phyloP scores from a whole-genome alignment of 2,113 vertebrate species.

The Clarias batrachus region DNA sequence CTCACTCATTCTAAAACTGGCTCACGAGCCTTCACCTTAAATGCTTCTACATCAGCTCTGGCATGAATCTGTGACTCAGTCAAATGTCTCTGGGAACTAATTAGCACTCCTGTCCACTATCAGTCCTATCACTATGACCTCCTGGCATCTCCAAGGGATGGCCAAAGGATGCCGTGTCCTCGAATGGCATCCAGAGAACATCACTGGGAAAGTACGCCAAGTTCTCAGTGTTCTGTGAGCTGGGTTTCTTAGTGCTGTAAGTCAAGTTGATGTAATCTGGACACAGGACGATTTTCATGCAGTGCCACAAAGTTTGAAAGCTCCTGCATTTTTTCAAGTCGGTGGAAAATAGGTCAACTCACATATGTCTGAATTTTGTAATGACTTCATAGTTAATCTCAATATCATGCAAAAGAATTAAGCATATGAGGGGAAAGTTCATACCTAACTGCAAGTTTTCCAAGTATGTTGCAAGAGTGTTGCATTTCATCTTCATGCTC shows the following conservation, averaged over 20 bases:
- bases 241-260: background rate
- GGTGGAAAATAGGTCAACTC: background rate
- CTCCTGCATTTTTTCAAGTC: background rate
- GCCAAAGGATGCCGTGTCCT: background rate
- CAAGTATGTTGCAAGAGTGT: background rate
- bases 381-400: background rate
- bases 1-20: constrained; percentile 11
- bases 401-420: background rate
- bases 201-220: background rate
- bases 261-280: background rate
- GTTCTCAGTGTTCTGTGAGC: constrained; percentile 22
- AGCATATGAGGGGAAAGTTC: background rate
- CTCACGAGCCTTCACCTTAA: background rate
- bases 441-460: background rate
- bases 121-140: background rate
- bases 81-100: background rate
- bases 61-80: constrained; percentile 14
- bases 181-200: background rate
- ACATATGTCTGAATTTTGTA: background rate
- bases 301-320: background rate
- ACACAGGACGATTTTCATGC: background rate
- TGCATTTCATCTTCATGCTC: background rate
- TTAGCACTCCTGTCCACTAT: constrained; percentile 12
- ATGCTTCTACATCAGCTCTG: constrained; percentile 17
- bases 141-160: constrained; percentile 18